phyloP scores from a whole-genome alignment of 23 tunicate species.

The Styela plicata region DNA sequence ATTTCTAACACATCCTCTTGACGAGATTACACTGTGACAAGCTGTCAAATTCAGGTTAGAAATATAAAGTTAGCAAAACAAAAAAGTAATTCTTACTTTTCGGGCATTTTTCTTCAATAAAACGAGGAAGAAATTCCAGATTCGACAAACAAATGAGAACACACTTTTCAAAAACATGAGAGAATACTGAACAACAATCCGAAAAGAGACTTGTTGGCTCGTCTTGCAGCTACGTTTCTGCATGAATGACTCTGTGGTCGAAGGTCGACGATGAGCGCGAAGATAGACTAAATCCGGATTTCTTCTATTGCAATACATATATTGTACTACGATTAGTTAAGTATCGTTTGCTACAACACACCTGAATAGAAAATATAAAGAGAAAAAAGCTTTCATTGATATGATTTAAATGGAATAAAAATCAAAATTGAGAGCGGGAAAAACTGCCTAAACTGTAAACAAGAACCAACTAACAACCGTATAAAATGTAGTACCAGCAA shows the following conservation, averaged over 20 bases:
- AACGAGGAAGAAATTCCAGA: conserved; percentile 50
- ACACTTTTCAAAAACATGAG: conserved; percentile 28
- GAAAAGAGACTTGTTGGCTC: background rate
- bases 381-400: no score
- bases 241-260: conserved; percentile 7
- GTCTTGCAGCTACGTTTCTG: conserved; percentile 29
- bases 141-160: conserved; percentile 14
- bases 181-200: background rate
- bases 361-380: background rate
- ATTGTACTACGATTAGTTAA: background rate
- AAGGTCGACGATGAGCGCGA: background rate
- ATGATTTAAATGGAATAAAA: no score
- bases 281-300: background rate
- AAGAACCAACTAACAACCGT: no score
- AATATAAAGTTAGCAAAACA: no score
- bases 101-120: conserved; percentile 45
- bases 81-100: conserved; percentile 37
- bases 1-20: no score
- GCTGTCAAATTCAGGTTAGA: no score
- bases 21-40: no score
- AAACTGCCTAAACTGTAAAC: no score
- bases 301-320: background rate
- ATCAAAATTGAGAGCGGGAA: no score
- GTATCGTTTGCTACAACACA: background rate
- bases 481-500: no score